These are phyloP conservation scores for Phylloscopus trochilus DNA, from an alignment of 2,113 vertebrate genomes.

Conservation along the genomic window DNA sequence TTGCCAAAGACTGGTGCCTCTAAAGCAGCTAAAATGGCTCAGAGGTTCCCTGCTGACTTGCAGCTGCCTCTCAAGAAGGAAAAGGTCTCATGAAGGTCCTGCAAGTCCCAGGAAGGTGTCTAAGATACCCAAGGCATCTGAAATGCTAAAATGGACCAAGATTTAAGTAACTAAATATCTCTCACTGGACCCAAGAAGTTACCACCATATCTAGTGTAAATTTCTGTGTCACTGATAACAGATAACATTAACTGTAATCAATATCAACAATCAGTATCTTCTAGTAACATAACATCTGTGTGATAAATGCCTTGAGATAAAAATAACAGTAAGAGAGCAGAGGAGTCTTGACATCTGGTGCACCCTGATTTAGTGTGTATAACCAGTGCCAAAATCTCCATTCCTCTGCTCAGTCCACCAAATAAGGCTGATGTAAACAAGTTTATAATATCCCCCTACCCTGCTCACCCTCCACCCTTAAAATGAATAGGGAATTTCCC, in stretches of 20 bases:
- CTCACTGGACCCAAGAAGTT: background rate
- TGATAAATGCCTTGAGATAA: background rate
- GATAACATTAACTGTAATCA: background rate
- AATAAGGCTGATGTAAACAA: background rate
- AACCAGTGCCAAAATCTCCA: background rate
- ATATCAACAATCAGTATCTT: background rate
- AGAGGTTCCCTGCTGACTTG: background rate
- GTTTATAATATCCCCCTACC: background rate
- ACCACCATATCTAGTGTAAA: background rate
- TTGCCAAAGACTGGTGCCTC: background rate
- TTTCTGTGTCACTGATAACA: background rate
- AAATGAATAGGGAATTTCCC: background rate
- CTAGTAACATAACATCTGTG: background rate
- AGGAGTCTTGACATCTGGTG: background rate
- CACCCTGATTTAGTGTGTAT: background rate
- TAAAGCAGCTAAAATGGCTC: background rate
- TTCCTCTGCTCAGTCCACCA: background rate
- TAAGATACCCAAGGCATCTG: background rate
- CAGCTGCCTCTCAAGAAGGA: background rate
- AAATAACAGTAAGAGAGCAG: background rate
- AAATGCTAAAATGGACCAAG: background rate
- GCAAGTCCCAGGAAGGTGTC: background rate
- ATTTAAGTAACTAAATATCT: background rate
- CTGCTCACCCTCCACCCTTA: background rate
- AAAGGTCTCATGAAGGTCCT: background rate